Base-by-base conservation (phyloP, 1,140 invertebrate species). In the Solen grandis region DNA sequence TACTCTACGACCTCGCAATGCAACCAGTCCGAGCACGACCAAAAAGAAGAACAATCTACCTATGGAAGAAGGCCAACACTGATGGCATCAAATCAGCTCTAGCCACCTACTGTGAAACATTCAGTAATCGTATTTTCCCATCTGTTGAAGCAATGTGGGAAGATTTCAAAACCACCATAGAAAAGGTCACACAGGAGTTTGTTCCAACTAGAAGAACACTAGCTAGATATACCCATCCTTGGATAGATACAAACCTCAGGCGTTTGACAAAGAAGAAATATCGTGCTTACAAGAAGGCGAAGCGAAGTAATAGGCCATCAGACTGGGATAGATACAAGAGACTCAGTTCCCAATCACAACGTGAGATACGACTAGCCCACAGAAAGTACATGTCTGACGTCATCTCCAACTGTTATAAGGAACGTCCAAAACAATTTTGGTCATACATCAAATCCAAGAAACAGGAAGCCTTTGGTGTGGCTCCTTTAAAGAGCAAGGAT, bases 231-330 rank as follows among this genome's bases (percentile, higher is more conserved):
- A 75, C 57, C 0, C 50, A 68, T 25, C 63, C 75, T n/a, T 77
- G 75, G 75, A 59, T 77, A 16, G 69, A 77, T 16, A 77, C 75
- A 25, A 29, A 68, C 1, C 57, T 59, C 25, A 68, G 41, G 22
- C 31, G 63, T n/a, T 10, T 38, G 29, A 68, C 50, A 5, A 38
- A 65, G 38, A 65, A 57, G 4, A 78, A 78, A 50, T 36, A 60
- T 25, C 29, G 38, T 35, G 65, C 65, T 0, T 46, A 60, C 22
- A 19, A 62, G 5, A 70, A 78, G 52, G 65, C 76, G 36, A 78
- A 46, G 29, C 59, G 27, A 57, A 59, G 52, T 8, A 59, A 65
- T 8, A 13, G 31, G 5, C 33, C 66, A 41, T 27, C 16, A 31
- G 75, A 77, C 50, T 27, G n/a, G 41, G 33, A 77, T 10, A 69